Conservation (phyloP, 1,140 invertebrate genomes). For the Ooceraea biroi region DNA sequence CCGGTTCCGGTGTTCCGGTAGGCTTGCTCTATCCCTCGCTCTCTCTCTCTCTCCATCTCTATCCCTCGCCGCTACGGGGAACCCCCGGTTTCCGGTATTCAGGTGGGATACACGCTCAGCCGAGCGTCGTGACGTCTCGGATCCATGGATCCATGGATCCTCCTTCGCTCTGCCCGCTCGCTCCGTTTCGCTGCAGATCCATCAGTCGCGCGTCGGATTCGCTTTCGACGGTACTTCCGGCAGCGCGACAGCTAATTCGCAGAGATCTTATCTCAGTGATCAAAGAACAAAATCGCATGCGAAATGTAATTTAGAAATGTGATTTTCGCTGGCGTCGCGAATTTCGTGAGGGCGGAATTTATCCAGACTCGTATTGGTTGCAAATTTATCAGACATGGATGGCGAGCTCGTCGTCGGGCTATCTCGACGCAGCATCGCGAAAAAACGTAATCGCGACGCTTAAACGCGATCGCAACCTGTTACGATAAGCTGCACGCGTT, state of each 20-base stretch:
- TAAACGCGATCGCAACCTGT: slow-evolving; percentile 14
- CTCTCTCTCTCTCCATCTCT: slow-evolving; percentile 48
- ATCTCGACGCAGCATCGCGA: too few relatives aligned
- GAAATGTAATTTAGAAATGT: neutral
- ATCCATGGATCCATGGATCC: slow-evolving; percentile 76
- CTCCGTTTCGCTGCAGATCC: slow-evolving; percentile 13
- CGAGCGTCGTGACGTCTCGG: slow-evolving; percentile 80
- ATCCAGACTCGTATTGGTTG: too few relatives aligned
- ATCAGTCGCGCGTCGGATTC: slow-evolving; percentile 58
- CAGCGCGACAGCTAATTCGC: slow-evolving; percentile 7
- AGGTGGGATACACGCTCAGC: slow-evolving; percentile 85
- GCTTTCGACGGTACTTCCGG: slow-evolving; percentile 62
- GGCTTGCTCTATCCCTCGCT: slow-evolving; percentile 79
- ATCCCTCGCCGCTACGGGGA: slow-evolving; percentile 65
- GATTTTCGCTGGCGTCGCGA: neutral
- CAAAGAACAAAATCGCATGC: neutral
- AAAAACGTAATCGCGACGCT: too few relatives aligned
- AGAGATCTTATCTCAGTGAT: neutral
- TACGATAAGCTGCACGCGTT: neutral
- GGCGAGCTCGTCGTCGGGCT: too few relatives aligned
- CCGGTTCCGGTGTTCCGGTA: slow-evolving; percentile 86
- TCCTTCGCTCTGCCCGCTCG: slow-evolving; percentile 65
- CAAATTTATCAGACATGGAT: too few relatives aligned
- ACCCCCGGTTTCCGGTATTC: slow-evolving; percentile 81
- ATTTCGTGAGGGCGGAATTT: too few relatives aligned